phyloP scores from a whole-genome alignment of 2,113 vertebrate genomes.

The Otolemur garnettii region DNA sequence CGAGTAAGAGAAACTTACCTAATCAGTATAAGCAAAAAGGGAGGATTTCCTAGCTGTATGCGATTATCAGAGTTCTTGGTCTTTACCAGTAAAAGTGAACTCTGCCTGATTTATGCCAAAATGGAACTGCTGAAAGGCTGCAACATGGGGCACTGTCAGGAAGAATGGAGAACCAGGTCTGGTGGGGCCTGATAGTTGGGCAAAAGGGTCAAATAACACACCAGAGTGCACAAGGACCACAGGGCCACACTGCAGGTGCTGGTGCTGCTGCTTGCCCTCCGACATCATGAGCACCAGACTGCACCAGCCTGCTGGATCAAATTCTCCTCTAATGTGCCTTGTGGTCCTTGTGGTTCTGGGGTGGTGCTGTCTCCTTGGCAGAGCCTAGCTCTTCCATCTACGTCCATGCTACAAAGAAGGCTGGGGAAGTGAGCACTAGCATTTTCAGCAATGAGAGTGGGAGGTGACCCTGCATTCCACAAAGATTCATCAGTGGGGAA shows the following conservation, averaged over 20 bases:
- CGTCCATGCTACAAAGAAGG: neutral
- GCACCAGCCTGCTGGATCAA: rapidly evolving
- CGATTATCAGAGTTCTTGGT: neutral
- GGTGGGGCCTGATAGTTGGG: neutral
- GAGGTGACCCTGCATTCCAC: neutral
- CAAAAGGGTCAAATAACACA: neutral
- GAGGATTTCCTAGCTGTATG: neutral
- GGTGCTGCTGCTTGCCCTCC: rapidly evolving
- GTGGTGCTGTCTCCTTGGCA: neutral
- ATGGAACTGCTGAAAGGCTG: neutral
- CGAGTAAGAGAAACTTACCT: neutral
- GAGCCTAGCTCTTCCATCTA: too few species aligned
- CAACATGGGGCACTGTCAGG: neutral
- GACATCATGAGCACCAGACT: neutral
- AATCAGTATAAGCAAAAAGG: neutral
- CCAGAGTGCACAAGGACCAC: neutral
- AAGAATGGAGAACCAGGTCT: neutral
- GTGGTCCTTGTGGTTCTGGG: neutral
- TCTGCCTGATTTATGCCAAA: neutral
- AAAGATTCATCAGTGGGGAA: neutral
- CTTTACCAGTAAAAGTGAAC: neutral
- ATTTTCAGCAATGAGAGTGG: neutral
- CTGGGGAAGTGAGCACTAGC: neutral
- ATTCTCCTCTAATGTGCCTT: neutral
- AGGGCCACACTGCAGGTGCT: rapidly evolving